A percentile compares a stretch with the other conserved stretches of the same genome.
These are phyloP conservation scores for Ormyrus pomaceus DNA, from an alignment of 2,888 invertebrate genomes.

Conservation along the genomic window DNA sequence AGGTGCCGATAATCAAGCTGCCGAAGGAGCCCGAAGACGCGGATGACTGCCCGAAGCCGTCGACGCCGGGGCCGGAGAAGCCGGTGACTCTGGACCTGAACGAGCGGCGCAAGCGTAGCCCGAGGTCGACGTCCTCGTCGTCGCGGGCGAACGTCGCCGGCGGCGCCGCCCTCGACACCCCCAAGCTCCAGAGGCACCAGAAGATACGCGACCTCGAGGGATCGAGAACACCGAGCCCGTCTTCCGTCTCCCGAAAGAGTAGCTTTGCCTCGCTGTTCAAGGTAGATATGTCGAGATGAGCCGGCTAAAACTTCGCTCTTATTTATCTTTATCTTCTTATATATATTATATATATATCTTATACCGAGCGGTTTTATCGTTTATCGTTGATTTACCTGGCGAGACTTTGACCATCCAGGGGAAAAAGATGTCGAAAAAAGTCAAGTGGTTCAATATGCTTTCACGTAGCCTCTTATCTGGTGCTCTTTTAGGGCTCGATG, in stretches of 20 bases:
- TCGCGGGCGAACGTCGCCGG: constrained; percentile 9
- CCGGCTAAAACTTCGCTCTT: background rate
- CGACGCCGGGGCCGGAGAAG: constrained; percentile 72
- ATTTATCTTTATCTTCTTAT: too few relatives aligned
- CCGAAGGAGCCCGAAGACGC: constrained; percentile 46
- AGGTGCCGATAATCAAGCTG: constrained; percentile 69
- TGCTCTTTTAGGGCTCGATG: too few relatives aligned
- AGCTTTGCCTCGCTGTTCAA: constrained; percentile 89
- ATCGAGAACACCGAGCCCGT: constrained; percentile 82
- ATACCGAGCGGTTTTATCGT: background rate
- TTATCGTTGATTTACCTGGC: background rate
- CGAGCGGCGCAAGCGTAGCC: constrained; percentile 66
- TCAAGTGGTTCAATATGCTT: too few relatives aligned
- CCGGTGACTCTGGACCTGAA: constrained; percentile 80
- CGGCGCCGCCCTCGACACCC: constrained; percentile 51
- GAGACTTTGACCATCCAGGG: too few relatives aligned
- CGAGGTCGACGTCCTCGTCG: constrained; percentile 41
- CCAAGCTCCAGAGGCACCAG: constrained; percentile 72
- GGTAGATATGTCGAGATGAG: constrained; percentile 71
- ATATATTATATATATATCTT: background rate
- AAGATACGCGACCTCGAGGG: constrained; percentile 73
- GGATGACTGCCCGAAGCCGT: constrained; percentile 7
- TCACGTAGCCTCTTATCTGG: too few relatives aligned
- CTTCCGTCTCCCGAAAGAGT: constrained; percentile 84
- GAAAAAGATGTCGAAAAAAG: too few relatives aligned